Evolutionary conservation across 2,888 invertebrate genomes (phyloP).

Genomic region (Subacronicta megacephala): DNA sequence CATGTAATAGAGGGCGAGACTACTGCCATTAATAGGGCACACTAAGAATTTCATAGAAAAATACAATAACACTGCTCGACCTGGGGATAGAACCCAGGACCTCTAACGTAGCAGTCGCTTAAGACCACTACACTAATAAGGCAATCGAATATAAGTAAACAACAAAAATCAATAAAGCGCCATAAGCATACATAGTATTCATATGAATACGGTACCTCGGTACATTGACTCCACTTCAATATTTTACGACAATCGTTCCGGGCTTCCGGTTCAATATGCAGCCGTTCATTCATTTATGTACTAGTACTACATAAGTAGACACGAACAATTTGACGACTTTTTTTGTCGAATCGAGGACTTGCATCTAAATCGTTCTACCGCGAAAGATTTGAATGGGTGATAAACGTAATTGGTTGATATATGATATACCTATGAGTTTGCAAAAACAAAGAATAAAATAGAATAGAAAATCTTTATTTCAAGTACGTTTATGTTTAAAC

Average conservation of each 20-base stretch:
- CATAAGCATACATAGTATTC: conserved; percentile 27
- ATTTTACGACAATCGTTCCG: conserved; percentile 54
- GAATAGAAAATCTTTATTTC: too few species aligned
- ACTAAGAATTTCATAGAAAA: too few species aligned
- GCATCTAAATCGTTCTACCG: neutral
- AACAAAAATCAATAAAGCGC: conserved; percentile 36
- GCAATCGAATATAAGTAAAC: neutral
- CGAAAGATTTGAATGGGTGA: neutral
- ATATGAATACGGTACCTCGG: conserved; percentile 36
- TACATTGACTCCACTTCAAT: conserved; percentile 57
- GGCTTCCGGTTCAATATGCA: conserved; percentile 51
- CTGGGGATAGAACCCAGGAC: too few species aligned
- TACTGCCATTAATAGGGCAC: too few species aligned
- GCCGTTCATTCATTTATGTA: conserved; percentile 41
- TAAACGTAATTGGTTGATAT: too few species aligned
- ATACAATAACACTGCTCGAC: too few species aligned
- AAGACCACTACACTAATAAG: too few species aligned
- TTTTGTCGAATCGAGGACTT: conserved; percentile 5
- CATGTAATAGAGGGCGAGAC: too few species aligned
- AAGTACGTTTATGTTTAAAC: too few species aligned
- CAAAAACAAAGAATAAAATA: too few species aligned
- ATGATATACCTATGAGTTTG: too few species aligned
- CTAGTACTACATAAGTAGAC: conserved; percentile 2
- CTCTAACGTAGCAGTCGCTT: too few species aligned
- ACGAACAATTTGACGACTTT: conserved; percentile 23